Conservation (phyloP, 2,113 vertebrate species). For the Epinephelus fuscoguttatus region DNA sequence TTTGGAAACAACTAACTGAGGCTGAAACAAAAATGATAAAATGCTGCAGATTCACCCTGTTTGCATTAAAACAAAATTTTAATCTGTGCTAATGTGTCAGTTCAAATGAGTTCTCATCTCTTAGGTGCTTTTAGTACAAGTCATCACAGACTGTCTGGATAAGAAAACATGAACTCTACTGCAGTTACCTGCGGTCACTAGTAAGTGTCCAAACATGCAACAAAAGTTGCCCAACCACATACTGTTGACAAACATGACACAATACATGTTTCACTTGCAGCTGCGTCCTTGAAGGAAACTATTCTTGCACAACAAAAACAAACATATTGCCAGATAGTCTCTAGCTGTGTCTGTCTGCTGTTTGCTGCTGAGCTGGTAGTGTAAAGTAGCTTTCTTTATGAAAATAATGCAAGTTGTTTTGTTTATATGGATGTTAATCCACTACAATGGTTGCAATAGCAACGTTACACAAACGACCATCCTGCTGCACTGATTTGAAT, state of each 20-base stretch:
- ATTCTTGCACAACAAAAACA: background rate
- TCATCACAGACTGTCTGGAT: background rate
- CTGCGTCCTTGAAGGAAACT: background rate
- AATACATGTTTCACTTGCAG: background rate
- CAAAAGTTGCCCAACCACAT: conserved; percentile 9
- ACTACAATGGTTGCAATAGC: too few relatives aligned
- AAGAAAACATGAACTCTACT: conserved; percentile 1
- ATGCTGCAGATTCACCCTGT: background rate
- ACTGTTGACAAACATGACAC: background rate
- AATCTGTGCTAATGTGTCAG: background rate
- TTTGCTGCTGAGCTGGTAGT: too few relatives aligned
- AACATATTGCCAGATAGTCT: background rate
- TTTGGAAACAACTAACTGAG: too few relatives aligned
- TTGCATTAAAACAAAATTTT: background rate
- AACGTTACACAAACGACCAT: too few relatives aligned
- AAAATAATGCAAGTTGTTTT: too few relatives aligned
- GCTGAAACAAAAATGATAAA: background rate
- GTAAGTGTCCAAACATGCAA: background rate
- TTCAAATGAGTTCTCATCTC: background rate
- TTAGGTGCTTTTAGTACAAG: too few relatives aligned
- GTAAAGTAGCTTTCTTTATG: too few relatives aligned
- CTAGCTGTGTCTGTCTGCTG: too few relatives aligned
- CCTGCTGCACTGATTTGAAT: too few relatives aligned
- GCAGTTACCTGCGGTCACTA: background rate
- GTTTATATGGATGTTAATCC: too few relatives aligned